Percentiles rank a stretch among this genome's conserved stretches.
phyloP scores from a whole-genome alignment of 2,113 vertebrate genomes.

The Calyptommatus sinebrachiatus region DNA sequence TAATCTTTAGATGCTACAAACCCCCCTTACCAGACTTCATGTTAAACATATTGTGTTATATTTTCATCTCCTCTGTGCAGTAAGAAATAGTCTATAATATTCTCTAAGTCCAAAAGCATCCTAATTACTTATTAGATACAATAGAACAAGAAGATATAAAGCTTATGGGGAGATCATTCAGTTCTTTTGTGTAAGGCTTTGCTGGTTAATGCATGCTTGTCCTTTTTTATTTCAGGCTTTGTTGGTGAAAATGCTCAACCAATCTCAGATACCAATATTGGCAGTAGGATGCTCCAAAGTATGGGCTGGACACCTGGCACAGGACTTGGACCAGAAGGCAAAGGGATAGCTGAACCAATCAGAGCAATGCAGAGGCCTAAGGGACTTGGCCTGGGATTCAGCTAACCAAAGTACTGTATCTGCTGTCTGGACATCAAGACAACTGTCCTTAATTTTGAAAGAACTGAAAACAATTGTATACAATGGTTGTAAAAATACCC shows the following conservation, averaged over 20 bases:
- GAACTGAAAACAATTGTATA: background rate
- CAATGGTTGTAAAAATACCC: constrained; percentile 19
- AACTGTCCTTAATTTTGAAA: constrained; percentile 38
- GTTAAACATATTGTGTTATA: background rate
- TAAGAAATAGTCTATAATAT: constrained; percentile 23
- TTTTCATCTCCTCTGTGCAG: background rate
- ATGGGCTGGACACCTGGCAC: constrained; percentile 96
- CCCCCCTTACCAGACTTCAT: too few relatives aligned
- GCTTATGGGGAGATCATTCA: constrained; percentile 62
- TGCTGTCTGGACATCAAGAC: constrained; percentile 33
- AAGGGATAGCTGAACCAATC: constrained; percentile 90
- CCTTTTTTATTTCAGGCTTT: constrained; percentile 75
- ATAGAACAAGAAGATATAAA: constrained; percentile 67
- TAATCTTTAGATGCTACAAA: too few relatives aligned
- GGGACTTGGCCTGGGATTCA: constrained; percentile 91
- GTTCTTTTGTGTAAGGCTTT: constrained; percentile 47
- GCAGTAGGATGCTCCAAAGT: constrained; percentile 92
- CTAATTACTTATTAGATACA: constrained; percentile 66
- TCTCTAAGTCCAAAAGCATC: constrained; percentile 57
- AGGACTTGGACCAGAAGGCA: constrained; percentile 90
- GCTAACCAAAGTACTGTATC: constrained; percentile 70
- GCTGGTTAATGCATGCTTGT: constrained; percentile 55
- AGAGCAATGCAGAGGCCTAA: constrained; percentile 91
- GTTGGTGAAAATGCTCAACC: constrained; percentile 86
- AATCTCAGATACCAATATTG: constrained; percentile 89